A percentile compares a stretch with the other conserved stretches of the same genome.
These are phyloP conservation scores for Spea multiplicata DNA, from an alignment of 2,113 vertebrate species.

Conservation along the genomic window DNA sequence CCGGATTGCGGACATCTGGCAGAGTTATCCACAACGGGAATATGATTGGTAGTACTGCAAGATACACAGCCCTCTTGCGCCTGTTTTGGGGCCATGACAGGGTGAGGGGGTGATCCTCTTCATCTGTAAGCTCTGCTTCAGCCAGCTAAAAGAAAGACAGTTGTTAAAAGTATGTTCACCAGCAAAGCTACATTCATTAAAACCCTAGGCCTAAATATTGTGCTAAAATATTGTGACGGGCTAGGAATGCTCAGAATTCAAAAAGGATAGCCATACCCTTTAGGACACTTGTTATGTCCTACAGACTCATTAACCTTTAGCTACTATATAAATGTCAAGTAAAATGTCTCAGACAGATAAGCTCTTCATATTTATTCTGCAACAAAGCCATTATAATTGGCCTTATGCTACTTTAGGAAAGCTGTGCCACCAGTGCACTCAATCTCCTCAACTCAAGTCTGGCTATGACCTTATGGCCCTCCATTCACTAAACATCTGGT, in stretches of 20 bases:
- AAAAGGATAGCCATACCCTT: not conserved
- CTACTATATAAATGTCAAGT: not conserved
- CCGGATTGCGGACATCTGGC: conserved; percentile 90
- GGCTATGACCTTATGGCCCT: too few species aligned
- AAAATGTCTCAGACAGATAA: not conserved
- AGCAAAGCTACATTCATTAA: not conserved
- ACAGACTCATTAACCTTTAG: not conserved
- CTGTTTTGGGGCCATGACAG: conserved; percentile 85
- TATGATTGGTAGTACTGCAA: conserved; percentile 86
- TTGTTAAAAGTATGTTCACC: not conserved
- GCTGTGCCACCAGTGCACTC: not conserved
- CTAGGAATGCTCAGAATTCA: not conserved
- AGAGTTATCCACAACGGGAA: conserved; percentile 88
- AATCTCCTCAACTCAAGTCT: too few species aligned
- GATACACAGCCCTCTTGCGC: conserved; percentile 82
- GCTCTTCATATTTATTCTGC: not conserved
- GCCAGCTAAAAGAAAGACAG: conserved; percentile 56
- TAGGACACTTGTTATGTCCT: not conserved
- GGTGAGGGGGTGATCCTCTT: conserved; percentile 88
- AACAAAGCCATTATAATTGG: not conserved
- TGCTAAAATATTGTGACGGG: not conserved
- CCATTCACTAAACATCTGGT: too few species aligned
- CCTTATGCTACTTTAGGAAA: not conserved
- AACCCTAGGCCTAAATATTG: not conserved
- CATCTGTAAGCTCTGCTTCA: conserved; percentile 69